These are phyloP conservation scores for Danionella dracula DNA, from an alignment of 2,797 vertebrate species.

Conservation along the genomic window DNA sequence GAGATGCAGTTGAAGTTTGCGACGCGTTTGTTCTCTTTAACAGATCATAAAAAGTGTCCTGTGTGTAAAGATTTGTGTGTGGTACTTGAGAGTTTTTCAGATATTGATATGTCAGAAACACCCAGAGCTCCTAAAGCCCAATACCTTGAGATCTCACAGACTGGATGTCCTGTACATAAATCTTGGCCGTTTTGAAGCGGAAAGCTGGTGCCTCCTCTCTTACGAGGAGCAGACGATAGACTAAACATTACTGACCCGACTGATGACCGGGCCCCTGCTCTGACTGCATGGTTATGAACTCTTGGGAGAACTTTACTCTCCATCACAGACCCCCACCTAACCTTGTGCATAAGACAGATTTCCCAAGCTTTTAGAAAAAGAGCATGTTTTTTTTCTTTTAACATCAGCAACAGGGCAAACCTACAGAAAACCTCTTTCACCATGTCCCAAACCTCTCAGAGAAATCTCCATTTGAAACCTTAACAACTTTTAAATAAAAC, in stretches of 20 bases:
- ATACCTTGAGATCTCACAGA: conserved; percentile 38
- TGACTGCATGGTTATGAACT: conserved; percentile 66
- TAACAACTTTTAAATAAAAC: too few relatives aligned
- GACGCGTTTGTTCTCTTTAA: too few relatives aligned
- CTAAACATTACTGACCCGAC: conserved; percentile 70
- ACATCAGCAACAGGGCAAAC: conserved; percentile 51
- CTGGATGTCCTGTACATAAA: conserved; percentile 63
- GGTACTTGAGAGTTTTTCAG: conserved; percentile 5
- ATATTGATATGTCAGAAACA: conserved; percentile 9
- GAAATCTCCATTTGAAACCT: too few relatives aligned
- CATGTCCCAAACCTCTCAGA: conserved; percentile 35
- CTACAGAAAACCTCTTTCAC: conserved; percentile 13
- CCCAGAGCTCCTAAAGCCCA: conserved; percentile 11
- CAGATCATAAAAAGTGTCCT: neutral
- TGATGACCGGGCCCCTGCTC: conserved; percentile 54
- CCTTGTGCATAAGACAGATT: conserved; percentile 77
- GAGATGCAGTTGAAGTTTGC: too few relatives aligned
- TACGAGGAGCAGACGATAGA: conserved; percentile 49
- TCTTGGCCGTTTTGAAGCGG: conserved; percentile 44
- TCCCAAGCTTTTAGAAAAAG: conserved; percentile 80
- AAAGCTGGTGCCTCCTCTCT: conserved; percentile 55
- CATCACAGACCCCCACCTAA: conserved; percentile 67
- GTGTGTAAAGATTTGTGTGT: neutral
- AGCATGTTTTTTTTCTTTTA: conserved; percentile 76
- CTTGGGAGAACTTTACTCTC: conserved; percentile 71